Percentiles rank a stretch among this genome's conserved stretches.
These are phyloP conservation scores for Barypeithes pellucidus DNA, from an alignment of 2,888 invertebrate species.

Conservation along the genomic window DNA sequence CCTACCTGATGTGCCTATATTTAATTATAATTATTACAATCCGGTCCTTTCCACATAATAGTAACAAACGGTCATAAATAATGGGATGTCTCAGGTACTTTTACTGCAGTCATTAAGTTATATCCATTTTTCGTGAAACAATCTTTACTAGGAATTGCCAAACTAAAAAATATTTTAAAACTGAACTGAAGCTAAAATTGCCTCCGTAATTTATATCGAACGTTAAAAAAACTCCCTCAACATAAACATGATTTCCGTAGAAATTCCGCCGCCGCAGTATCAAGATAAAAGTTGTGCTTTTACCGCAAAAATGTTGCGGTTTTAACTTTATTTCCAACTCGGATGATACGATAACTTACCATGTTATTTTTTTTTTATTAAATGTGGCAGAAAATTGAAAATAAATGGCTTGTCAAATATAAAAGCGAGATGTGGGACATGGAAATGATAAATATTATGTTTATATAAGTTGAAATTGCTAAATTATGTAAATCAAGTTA, in stretches of 20 bases:
- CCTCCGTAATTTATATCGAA: too few species aligned
- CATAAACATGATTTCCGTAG: neutral
- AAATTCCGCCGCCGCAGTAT: conserved; percentile 3
- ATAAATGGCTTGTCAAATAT: conserved; percentile 1
- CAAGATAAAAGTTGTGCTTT: conserved; percentile 19
- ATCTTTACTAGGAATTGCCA: too few species aligned
- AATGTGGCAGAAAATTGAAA: conserved; percentile 9
- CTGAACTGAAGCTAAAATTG: neutral
- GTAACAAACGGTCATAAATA: too few species aligned
- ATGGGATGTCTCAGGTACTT: too few species aligned
- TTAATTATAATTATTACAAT: too few species aligned
- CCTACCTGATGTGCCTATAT: too few species aligned
- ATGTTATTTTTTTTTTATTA: neutral
- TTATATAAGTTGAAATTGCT: too few species aligned
- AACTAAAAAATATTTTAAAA: neutral
- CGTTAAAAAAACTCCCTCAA: neutral
- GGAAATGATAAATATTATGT: neutral
- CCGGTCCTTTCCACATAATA: too few species aligned
- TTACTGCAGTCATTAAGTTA: too few species aligned
- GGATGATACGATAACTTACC: neutral
- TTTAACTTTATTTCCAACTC: neutral
- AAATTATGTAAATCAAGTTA: too few species aligned
- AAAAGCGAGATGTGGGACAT: neutral
- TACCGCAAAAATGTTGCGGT: neutral
- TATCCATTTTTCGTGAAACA: too few species aligned